Base-by-base conservation (phyloP, 2,888 invertebrate genomes). In the Drosophila setosimentum region DNA sequence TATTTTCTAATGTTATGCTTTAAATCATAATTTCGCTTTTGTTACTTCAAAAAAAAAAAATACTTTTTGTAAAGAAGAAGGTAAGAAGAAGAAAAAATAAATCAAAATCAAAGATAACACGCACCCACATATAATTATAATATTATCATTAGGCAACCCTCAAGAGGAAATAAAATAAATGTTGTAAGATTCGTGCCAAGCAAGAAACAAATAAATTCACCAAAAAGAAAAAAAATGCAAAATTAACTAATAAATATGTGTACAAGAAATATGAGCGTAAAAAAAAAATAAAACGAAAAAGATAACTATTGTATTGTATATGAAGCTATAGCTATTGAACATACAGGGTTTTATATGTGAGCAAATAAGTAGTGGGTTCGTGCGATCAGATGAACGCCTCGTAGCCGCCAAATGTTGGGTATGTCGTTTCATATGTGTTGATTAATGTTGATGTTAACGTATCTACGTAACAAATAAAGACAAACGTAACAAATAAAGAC, bases 341-440 rank as follows among this genome's bases (percentile, higher is more conserved):
- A 87, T 87, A 87, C 87, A 87, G 87, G 87, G 87, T 87, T 87
- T 87, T 90, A 90, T 90, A 87, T 87, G 87, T 88, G 90, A 87
- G 89, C 83, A 89, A 83, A 83, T 83, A 87, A 62, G 68, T 74
- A 88, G 76, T 29, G 58, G 59, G 35, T 51, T 80, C 53, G 63
- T 61, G 65, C 76, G 58, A 80, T 72, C 50, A 71, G 37, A 55
- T 71, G 48, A 64, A 60, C 68, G 67, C 63, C 57, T 60, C 55
- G 54, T 77, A 76, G 72, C 66, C 63, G 59, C 72, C 63, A 76
- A 72, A 72, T 67, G 49, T 80, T 65, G 68, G 86, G 53, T 51
- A 67, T 64, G 78, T 72, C 75, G 78, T 83, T 54, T 68, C 63
- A 75, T 48, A 68, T 58, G 68, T 78, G 72, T 80, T 73, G 63